Percentiles rank a stretch among this genome's conserved stretches.
Evolutionary conservation across 2,888 invertebrate species (phyloP).

Genomic region (Gryllus longicercus): DNA sequence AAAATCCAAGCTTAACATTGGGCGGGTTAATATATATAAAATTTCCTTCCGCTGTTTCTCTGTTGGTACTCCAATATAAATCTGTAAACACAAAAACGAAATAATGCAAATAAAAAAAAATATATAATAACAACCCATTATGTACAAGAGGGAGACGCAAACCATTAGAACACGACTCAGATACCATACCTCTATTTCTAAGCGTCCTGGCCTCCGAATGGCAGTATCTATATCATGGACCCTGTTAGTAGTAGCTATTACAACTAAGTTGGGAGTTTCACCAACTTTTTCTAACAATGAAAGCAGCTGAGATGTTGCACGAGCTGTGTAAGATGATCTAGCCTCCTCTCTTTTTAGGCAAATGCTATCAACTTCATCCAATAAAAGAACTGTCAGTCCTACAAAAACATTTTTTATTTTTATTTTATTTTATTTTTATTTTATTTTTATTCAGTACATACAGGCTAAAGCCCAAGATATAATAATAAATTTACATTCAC

Average conservation of each 20-base stretch:
- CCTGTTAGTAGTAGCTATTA: conserved; percentile 55
- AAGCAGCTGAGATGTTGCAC: conserved; percentile 50
- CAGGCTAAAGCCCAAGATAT: too few species aligned
- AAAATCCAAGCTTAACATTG: conserved; percentile 32
- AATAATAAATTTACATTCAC: too few species aligned
- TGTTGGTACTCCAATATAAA: conserved; percentile 49
- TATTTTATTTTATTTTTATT: too few species aligned
- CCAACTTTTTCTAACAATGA: conserved; percentile 51
- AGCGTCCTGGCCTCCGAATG: conserved; percentile 53
- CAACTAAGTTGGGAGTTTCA: conserved; percentile 46
- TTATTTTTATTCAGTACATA: too few species aligned
- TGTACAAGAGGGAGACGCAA: not conserved
- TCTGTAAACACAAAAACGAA: conserved; percentile 11
- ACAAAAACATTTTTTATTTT: not conserved
- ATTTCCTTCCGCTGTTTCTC: conserved; percentile 49
- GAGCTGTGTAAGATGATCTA: conserved; percentile 44
- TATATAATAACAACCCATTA: too few species aligned
- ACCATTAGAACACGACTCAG: conserved; percentile 20
- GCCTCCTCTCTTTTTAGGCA: conserved; percentile 45
- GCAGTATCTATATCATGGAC: conserved; percentile 51
- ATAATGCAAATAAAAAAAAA: not conserved
- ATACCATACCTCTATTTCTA: conserved; percentile 53
- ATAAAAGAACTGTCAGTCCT: conserved; percentile 42
- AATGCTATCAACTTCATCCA: conserved; percentile 50
- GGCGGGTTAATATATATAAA: conserved; percentile 43